These are phyloP conservation scores for Thelaira solivaga DNA, from an alignment of 2,888 invertebrate species.

Conservation along the genomic window DNA sequence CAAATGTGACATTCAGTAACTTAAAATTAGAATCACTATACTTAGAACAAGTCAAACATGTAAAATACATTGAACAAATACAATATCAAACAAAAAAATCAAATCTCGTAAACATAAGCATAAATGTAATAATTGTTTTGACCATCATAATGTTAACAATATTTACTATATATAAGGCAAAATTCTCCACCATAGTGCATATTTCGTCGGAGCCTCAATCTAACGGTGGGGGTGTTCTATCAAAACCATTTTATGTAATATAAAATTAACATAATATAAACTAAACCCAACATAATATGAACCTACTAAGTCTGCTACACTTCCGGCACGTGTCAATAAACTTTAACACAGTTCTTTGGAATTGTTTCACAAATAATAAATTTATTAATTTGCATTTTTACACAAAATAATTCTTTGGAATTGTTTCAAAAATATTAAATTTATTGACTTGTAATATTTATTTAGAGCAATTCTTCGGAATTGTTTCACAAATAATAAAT, in stretches of 20 bases:
- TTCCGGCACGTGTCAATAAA: constrained; percentile 5
- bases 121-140: constrained; percentile 14
- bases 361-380: constrained; percentile 10
- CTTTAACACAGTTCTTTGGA: no score
- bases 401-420: constrained; percentile 8
- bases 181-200: not conserved
- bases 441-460: not conserved
- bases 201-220: not conserved
- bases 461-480: constrained; percentile 7
- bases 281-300: not conserved
- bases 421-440: constrained; percentile 7
- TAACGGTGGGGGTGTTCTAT: not conserved
- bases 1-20: constrained; percentile 4
- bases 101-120: constrained; percentile 22
- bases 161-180: not conserved
- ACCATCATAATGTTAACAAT: constrained; percentile 17
- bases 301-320: constrained; percentile 1
- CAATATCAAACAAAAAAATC: constrained; percentile 13
- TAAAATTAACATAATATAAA: not conserved
- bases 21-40: constrained; percentile 26
- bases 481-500: constrained; percentile 2
- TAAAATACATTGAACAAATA: constrained; percentile 21
- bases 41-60: constrained; percentile 30
- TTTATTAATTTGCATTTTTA: constrained; percentile 5
- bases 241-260: not conserved